Conservation (phyloP, 2,888 invertebrate genomes). For the Pterostichus madidus region DNA sequence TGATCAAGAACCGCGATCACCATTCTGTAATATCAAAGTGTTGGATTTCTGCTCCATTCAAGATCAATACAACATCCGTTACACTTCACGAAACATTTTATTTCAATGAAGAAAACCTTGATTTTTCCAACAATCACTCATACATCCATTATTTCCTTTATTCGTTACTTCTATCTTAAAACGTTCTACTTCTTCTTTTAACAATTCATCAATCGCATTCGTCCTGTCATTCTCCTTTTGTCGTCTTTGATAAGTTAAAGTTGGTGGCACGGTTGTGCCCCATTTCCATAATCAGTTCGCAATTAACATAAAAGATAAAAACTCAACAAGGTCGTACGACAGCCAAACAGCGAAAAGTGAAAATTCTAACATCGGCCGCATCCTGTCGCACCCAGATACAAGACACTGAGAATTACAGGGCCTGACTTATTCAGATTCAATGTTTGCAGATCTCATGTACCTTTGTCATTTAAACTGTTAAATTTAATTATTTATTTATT, state of each 20-base stretch:
- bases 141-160: background rate
- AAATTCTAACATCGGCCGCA: conserved; percentile 51
- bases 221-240: no score
- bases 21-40: no score
- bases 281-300: background rate
- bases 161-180: no score
- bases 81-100: background rate
- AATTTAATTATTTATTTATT: no score
- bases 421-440: background rate
- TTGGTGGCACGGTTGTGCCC: no score
- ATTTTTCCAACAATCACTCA: background rate
- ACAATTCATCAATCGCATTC: background rate
- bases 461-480: no score
- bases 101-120: conserved; percentile 14
- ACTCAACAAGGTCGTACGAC: conserved; percentile 28
- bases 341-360: conserved; percentile 55
- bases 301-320: conserved; percentile 40
- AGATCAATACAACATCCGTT: conserved; percentile 5
- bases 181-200: no score
- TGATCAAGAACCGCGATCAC: no score
- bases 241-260: no score
- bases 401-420: background rate
- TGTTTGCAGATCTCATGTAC: background rate
- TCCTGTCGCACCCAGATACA: conserved; percentile 51
- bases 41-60: background rate